Evolutionary conservation across 2,113 vertebrate species (phyloP).

Genomic region (Neotragus moschatus): DNA sequence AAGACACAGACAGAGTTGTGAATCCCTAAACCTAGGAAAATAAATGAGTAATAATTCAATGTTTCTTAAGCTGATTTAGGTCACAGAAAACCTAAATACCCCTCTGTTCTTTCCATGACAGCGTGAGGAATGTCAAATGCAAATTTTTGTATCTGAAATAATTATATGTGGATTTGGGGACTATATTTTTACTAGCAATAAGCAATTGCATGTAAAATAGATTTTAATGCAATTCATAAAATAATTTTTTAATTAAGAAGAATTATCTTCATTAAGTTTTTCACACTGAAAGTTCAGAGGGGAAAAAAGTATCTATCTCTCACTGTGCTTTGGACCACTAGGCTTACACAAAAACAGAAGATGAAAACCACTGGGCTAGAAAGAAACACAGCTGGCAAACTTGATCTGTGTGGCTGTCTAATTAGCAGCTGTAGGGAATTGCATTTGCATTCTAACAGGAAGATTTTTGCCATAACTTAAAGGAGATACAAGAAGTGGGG

Average conservation of each 20-base stretch:
- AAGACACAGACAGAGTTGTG: not conserved
- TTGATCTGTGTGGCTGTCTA: not conserved
- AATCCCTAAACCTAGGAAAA: not conserved
- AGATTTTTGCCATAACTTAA: not conserved
- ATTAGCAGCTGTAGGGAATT: not conserved
- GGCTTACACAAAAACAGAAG: not conserved
- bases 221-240: not conserved
- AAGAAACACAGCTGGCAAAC: not conserved
- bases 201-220: not conserved
- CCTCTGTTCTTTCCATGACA: not conserved
- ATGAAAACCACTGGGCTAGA: constrained; percentile 1
- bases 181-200: not conserved
- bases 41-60: not conserved
- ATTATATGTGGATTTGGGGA: not conserved
- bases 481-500: not conserved
- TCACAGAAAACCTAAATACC: not conserved
- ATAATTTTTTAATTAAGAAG: not conserved
- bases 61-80: not conserved
- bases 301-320: not conserved
- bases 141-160: not conserved
- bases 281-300: not conserved
- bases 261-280: not conserved
- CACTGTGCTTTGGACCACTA: not conserved
- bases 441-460: not conserved
- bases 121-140: not conserved